phyloP scores from a whole-genome alignment of 2,888 invertebrate genomes.

The Macaria notata region DNA sequence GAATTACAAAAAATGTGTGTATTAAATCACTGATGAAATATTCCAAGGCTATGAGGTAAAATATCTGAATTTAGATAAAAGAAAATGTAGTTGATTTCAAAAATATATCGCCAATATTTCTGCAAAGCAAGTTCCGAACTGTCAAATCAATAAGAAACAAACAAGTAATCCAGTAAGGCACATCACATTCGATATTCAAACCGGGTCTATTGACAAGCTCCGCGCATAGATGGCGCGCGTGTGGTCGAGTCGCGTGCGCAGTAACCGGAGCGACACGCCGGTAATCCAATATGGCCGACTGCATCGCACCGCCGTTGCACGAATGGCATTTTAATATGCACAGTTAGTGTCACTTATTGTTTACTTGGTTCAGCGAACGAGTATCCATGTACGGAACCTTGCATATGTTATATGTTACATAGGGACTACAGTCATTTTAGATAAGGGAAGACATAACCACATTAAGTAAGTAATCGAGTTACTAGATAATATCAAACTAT shows the following conservation, averaged over 20 bases:
- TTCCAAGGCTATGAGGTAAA: too few species aligned
- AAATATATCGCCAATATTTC: too few species aligned
- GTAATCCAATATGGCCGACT: slow-evolving; percentile 79
- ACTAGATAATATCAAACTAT: too few species aligned
- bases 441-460: too few species aligned
- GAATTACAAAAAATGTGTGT: slow-evolving; percentile 1
- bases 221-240: slow-evolving; percentile 72
- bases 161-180: slow-evolving; percentile 49
- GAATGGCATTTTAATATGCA: slow-evolving; percentile 79
- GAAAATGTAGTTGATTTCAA: too few species aligned
- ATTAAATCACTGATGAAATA: too few species aligned
- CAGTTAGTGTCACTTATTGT: slow-evolving; percentile 77
- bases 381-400: slow-evolving; percentile 16
- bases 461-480: too few species aligned
- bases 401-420: too few species aligned
- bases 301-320: slow-evolving; percentile 72
- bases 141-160: slow-evolving; percentile 42
- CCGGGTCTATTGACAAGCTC: slow-evolving; percentile 29
- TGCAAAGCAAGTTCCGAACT: slow-evolving; percentile 5
- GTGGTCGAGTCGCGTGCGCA: slow-evolving; percentile 81
- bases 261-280: slow-evolving; percentile 79
- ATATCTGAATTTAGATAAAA: too few species aligned
- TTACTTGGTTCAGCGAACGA: slow-evolving; percentile 67
- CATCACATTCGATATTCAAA: slow-evolving; percentile 57
- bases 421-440: too few species aligned